phyloP scores from a whole-genome alignment of 1,140 invertebrate species.

The Drosophila novamexicana region DNA sequence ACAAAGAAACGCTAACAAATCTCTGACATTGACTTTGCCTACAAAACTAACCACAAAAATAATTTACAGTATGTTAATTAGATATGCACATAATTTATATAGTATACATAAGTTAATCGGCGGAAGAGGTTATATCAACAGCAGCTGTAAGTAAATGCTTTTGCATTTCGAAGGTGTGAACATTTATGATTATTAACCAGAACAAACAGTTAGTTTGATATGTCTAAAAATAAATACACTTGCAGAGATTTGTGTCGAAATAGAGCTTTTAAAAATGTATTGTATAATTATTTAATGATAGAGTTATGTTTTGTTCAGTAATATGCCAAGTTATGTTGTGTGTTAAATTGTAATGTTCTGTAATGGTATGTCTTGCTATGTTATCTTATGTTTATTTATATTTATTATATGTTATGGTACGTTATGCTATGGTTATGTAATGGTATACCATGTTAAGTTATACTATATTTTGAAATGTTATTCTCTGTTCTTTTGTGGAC shows the following conservation, averaged over 20 bases:
- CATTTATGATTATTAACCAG: neutral
- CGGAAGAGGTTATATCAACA: slow-evolving; percentile 2
- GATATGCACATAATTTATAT: neutral
- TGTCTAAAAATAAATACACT: neutral
- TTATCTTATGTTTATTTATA: too few relatives aligned
- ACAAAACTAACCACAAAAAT: slow-evolving; percentile 31
- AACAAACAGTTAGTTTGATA: neutral
- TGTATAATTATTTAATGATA: neutral
- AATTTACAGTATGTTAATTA: slow-evolving; percentile 35
- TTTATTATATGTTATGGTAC: too few relatives aligned
- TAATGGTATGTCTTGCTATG: too few relatives aligned
- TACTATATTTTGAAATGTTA: too few relatives aligned
- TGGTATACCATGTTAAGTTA: too few relatives aligned
- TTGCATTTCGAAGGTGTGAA: slow-evolving; percentile 4
- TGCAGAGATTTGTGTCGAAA: neutral
- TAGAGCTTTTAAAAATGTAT: too few relatives aligned
- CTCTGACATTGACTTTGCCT: slow-evolving; percentile 33
- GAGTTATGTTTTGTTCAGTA: too few relatives aligned
- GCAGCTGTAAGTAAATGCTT: neutral
- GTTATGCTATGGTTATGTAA: too few relatives aligned
- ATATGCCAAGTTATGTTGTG: neutral
- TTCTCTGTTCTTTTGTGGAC: too few relatives aligned
- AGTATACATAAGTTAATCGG: neutral
- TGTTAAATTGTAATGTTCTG: neutral
- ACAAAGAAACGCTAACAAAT: slow-evolving; percentile 13